phyloP scores from a whole-genome alignment of 2,113 vertebrate genomes.

The Melanerpes formicivorus region DNA sequence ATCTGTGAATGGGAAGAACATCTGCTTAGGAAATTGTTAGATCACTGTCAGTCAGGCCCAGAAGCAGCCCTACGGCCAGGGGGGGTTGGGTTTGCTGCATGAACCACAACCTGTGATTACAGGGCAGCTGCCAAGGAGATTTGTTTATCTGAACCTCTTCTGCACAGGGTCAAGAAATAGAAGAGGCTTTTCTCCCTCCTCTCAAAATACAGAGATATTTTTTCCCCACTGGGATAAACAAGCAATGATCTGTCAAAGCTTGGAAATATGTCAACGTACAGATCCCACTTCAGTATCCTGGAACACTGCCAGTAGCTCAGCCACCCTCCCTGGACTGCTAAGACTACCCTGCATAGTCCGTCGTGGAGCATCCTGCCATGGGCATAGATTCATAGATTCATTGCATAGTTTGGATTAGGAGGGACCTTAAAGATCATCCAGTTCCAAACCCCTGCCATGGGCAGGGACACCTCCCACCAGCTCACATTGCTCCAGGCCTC shows the following conservation, averaged over 20 bases:
- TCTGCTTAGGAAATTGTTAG: not conserved
- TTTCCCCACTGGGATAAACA: not conserved
- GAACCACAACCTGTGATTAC: not conserved
- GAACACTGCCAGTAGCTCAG: not conserved
- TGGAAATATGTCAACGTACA: not conserved
- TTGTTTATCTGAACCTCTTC: not conserved
- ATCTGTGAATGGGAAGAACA: not conserved
- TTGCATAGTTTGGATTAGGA: too few relatives aligned
- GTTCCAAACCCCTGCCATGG: too few relatives aligned
- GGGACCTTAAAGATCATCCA: too few relatives aligned
- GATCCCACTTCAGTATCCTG: not conserved
- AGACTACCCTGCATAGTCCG: not conserved
- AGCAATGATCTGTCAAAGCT: not conserved
- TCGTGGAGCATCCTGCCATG: too few relatives aligned
- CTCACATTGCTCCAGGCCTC: too few relatives aligned
- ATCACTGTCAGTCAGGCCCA: not conserved
- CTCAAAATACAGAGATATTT: not conserved
- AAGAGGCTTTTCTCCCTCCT: not conserved
- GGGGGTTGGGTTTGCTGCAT: not conserved
- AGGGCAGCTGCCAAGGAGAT: not conserved
- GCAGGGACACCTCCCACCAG: too few relatives aligned
- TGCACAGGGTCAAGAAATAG: not conserved
- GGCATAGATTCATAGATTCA: too few relatives aligned
- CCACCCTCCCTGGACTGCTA: not conserved
- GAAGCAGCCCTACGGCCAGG: not conserved